Base-by-base conservation (phyloP, 2,888 invertebrate species). In the Ctenicera cuprea region DNA sequence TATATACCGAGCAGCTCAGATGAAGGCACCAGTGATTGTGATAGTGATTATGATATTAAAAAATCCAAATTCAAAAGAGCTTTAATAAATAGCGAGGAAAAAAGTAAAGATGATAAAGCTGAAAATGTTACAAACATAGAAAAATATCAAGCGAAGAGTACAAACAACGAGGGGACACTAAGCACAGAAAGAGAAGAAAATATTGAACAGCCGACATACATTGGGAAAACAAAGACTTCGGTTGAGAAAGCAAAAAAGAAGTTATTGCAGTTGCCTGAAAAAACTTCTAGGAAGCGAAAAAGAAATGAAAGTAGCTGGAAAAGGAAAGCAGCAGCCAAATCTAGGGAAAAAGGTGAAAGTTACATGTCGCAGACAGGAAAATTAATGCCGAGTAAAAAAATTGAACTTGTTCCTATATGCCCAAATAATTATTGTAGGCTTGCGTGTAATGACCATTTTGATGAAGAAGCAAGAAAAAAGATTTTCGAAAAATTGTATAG, bases 321-420 rank as follows among this genome's bases (percentile, higher is more conserved):
- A n/a, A 66, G 54, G 48, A 52, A 64, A 33, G 38, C 50, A 48
- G 64, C 37, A 14, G 52, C 33, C 66, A n/a, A 52, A 7, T 5
- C 33, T 3, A 33, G 66, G 16, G 14, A 62, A 43, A 41, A 43
- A 37, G 62, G 41, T n/a, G n/a, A n/a, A n/a, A n/a, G n/a, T n/a
- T n/a, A n/a, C n/a, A n/a, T n/a, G n/a, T n/a, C n/a, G n/a, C n/a
- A n/a, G n/a, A n/a, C n/a, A n/a, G n/a, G n/a, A n/a, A n/a, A n/a
- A n/a, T n/a, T n/a, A n/a, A n/a, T n/a, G 43, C 48, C 64, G 12
- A 37, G 11, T 8, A 64, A 64, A 30, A 16, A 45, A 26, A 26
- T 45, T n/a, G 11, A 45, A 26, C 2, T 64, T 5, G 30, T 14
- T 33, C 3, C 7, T 7, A 9, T 45, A 48, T 64, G 48, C 14